Percentiles rank a stretch among this genome's conserved stretches.
Conservation (phyloP, 2,797 vertebrate species). For the Pseudomugil gertrudae region DNA sequence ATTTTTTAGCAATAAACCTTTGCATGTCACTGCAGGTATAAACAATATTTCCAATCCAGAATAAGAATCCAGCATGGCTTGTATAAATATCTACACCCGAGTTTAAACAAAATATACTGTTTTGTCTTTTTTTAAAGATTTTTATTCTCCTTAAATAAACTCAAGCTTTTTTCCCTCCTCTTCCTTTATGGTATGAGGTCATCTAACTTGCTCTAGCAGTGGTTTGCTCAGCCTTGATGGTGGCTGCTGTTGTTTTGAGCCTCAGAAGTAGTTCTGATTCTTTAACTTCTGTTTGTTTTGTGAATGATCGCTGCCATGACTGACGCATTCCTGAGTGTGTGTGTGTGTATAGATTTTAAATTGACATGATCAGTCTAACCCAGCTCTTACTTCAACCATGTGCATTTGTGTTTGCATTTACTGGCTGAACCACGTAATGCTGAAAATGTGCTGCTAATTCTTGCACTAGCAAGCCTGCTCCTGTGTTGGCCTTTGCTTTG, state of each 20-base stretch:
- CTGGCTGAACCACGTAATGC: slow-evolving; percentile 12
- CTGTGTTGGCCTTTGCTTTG: not conserved
- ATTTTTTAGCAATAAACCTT: not conserved
- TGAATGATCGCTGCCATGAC: slow-evolving; percentile 24
- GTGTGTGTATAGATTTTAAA: not conserved
- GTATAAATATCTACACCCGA: not conserved
- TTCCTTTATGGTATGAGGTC: too few species aligned
- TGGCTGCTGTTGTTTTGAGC: slow-evolving; percentile 5
- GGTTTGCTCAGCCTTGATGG: not conserved
- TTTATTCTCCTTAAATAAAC: too few species aligned
- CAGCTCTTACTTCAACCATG: slow-evolving; percentile 62
- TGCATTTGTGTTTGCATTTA: slow-evolving; percentile 36
- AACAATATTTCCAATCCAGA: not conserved
- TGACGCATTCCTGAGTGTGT: not conserved
- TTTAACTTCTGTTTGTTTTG: slow-evolving; percentile 4
- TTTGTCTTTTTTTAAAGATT: too few species aligned
- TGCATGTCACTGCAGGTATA: not conserved
- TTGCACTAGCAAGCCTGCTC: slow-evolving; percentile 11
- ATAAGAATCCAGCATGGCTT: not conserved
- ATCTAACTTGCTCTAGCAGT: too few species aligned
- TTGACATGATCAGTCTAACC: slow-evolving; percentile 18
- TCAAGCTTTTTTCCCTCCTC: too few species aligned
- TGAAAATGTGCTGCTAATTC: slow-evolving; percentile 16
- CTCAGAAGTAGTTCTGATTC: not conserved
- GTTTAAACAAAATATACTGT: too few species aligned